Conservation (phyloP, 1,140 invertebrate species). For the Amyelois transitella region DNA sequence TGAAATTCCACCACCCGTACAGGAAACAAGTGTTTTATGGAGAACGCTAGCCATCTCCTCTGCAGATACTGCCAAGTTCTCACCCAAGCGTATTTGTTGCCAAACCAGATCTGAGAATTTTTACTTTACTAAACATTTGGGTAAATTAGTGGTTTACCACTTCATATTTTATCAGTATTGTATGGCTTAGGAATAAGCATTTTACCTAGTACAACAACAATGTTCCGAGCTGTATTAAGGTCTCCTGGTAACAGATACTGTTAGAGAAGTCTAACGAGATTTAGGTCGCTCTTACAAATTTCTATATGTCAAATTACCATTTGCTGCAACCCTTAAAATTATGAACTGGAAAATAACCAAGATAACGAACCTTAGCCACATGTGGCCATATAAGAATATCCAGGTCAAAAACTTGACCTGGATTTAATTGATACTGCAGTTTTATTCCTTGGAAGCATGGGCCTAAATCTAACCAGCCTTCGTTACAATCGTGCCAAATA, state of each 20-base stretch:
- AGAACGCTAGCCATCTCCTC: conserved; percentile 49
- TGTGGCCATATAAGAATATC: conserved; percentile 59
- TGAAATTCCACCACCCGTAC: conserved; percentile 40
- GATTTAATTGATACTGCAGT: conserved; percentile 49
- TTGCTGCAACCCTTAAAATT: too few species aligned
- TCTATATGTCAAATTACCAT: too few species aligned
- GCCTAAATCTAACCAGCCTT: conserved; percentile 48
- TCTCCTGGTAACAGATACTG: too few species aligned
- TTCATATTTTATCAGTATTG: neutral
- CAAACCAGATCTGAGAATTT: conserved; percentile 42
- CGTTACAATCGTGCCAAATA: conserved; percentile 45
- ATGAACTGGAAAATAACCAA: neutral
- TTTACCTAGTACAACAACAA: too few species aligned
- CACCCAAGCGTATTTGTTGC: conserved; percentile 43
- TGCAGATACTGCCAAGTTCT: conserved; percentile 55
- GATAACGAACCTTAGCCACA: conserved; percentile 40
- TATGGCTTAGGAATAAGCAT: too few species aligned
- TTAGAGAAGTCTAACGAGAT: too few species aligned
- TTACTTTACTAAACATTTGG: neutral
- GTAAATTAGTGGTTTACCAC: neutral
- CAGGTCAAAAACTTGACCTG: conserved; percentile 41
- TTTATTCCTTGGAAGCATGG: conserved; percentile 42
- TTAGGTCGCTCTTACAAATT: too few species aligned
- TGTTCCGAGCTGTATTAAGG: too few species aligned
- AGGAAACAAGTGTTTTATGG: conserved; percentile 45